Base-by-base conservation (phyloP, 2,888 invertebrate species). In the Drosophila formosana region DNA sequence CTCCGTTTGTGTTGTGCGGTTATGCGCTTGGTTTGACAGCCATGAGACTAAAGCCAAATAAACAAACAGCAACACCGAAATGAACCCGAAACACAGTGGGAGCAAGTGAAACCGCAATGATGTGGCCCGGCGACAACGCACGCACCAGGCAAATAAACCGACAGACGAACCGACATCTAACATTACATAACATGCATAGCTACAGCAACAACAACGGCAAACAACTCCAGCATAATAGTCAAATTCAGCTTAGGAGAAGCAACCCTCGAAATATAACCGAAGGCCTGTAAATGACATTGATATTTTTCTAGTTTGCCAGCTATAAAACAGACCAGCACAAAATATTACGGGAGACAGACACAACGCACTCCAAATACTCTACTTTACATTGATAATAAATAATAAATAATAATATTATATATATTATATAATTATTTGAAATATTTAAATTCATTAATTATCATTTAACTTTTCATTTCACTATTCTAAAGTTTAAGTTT, bases 11-110 rank as follows among this genome's bases (percentile, higher is more conserved):
- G 72, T 60, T 72, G 63, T 87, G 87, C 67, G 82, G 84, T 80
- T 87, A 78, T 76, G 84, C 82, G 87, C 87, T 80, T 72, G 84
- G 87, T 70, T 84, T 86, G 86, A 82, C 83, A 78, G 76, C 62
- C 73, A 75, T 64, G 72, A 82, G 78, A 85, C 78, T 82, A 85
- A 72, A 68, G 81, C 77, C 66, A 82, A 81, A 81, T 80, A 78
- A 66, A 71, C 66, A 65, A 69, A 67, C 51, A 58, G 58, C 64
- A 71, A 39, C 62, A 9, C 34, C 9, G 46, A 37, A 60, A 61
- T 53, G 32, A 34, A 63, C 57, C 32, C 26, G 53, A 45, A 46
- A 56, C 28, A 43, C 32, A 46, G 55, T 55, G 57, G 64, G 75
- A 3, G 28, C 71, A 69, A 80, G 64, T 69, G 64, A 74, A 83